These are phyloP conservation scores for Brachypodius melanocephalos DNA, from an alignment of 2,113 vertebrate genomes.

Conservation along the genomic window DNA sequence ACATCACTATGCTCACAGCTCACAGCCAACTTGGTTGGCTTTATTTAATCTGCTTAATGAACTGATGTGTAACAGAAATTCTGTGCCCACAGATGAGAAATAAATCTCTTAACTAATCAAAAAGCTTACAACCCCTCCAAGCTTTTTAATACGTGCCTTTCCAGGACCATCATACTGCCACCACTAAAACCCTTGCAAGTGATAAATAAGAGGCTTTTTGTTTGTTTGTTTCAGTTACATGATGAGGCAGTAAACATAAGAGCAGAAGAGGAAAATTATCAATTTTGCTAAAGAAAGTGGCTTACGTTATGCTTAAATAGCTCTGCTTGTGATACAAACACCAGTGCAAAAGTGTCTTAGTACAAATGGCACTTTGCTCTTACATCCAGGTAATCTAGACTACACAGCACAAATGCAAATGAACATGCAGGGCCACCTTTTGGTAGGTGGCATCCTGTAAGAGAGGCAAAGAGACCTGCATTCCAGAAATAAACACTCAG, in stretches of 20 bases:
- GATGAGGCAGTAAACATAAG: background rate
- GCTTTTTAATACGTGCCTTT: background rate
- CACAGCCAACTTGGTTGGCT: background rate
- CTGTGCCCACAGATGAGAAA: background rate
- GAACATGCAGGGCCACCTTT: background rate
- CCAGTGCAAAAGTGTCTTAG: background rate
- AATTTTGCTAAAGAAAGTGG: background rate
- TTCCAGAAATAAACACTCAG: background rate
- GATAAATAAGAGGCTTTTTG: background rate
- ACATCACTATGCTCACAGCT: background rate
- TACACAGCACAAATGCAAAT: background rate
- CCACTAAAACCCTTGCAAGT: background rate
- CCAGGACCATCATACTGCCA: background rate
- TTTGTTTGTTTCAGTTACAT: background rate
- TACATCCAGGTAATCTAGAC: background rate
- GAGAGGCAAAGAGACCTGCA: background rate
- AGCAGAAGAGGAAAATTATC: background rate
- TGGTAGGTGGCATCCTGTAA: background rate
- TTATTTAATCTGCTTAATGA: background rate
- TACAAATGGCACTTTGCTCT: background rate
- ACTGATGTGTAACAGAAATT: background rate
- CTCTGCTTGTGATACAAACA: background rate
- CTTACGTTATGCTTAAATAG: background rate
- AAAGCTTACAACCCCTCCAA: background rate
- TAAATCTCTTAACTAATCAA: background rate